Evolutionary conservation across 2,888 invertebrate genomes (phyloP).

Genomic region (Atrina japonica): DNA sequence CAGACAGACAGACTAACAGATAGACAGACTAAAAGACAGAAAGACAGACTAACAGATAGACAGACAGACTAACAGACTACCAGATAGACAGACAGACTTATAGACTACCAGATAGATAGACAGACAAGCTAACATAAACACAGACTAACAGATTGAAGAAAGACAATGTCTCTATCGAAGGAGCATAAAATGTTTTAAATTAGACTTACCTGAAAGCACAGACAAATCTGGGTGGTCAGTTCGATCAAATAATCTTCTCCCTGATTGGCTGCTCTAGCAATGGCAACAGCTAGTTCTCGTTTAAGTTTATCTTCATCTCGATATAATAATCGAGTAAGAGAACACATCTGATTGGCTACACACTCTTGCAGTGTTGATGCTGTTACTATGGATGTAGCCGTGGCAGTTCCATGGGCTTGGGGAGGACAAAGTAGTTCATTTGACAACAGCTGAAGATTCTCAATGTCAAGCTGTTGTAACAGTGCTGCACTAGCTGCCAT

Average conservation of each 20-base stretch:
- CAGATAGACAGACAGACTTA: too few species aligned
- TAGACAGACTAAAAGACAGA: too few species aligned
- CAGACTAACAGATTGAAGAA: too few species aligned
- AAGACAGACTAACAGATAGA: too few species aligned
- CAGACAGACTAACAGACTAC: too few species aligned
- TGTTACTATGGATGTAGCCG: conserved; percentile 61
- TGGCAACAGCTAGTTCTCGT: conserved; percentile 76
- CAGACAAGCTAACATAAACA: too few species aligned
- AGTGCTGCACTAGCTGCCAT: conserved; percentile 76
- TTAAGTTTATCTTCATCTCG: conserved; percentile 70
- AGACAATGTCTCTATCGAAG: too few species aligned
- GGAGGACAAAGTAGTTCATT: conserved; percentile 75
- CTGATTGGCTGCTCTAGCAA: conserved; percentile 77
- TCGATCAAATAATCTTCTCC: conserved; percentile 80
- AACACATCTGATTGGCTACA: conserved; percentile 66
- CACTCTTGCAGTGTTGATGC: conserved; percentile 67
- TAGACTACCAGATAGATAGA: too few species aligned
- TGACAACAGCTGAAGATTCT: conserved; percentile 79
- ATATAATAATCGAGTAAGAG: conserved; percentile 76
- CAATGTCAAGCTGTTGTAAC: conserved; percentile 79
- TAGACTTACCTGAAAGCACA: conserved; percentile 76
- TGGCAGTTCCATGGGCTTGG: conserved; percentile 73
- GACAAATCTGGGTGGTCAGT: conserved; percentile 78
- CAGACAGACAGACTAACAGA: too few species aligned
- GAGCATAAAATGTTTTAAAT: too few species aligned